phyloP scores from a whole-genome alignment of 2,888 invertebrate species.

The Dasypolia templi region DNA sequence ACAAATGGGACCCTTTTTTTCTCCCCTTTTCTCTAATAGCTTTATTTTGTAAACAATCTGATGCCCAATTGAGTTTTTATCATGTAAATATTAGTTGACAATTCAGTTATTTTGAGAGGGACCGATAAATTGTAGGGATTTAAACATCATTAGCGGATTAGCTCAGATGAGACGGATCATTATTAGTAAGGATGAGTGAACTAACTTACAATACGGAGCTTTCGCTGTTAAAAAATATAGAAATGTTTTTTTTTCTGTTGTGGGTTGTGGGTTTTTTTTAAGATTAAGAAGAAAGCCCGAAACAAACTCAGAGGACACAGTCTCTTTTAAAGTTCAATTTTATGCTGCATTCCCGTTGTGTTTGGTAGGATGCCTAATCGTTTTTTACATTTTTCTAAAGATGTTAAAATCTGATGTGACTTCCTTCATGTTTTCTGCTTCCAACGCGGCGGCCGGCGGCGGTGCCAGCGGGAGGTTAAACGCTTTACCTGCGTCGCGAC shows the following conservation, averaged over 20 bases:
- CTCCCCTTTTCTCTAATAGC: constrained; percentile 58
- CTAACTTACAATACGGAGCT: no score
- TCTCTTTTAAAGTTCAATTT: neutral
- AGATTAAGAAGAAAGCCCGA: no score
- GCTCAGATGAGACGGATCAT: constrained; percentile 34
- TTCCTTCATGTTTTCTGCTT: neutral
- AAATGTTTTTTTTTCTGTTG: neutral
- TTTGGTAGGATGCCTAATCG: neutral
- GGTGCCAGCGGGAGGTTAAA: neutral
- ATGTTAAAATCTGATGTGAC: no score
- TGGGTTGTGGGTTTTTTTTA: no score
- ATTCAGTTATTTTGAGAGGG: constrained; percentile 45
- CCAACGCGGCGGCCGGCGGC: neutral
- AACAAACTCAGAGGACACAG: neutral
- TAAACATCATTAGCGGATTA: constrained; percentile 46
- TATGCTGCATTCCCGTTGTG: neutral
- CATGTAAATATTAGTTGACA: constrained; percentile 66
- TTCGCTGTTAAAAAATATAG: no score
- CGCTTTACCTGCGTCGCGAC: neutral
- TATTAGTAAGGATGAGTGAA: constrained; percentile 18
- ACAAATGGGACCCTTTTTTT: constrained; percentile 64
- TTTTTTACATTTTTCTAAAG: neutral
- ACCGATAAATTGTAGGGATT: constrained; percentile 35
- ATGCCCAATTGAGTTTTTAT: constrained; percentile 70
- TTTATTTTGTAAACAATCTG: constrained; percentile 71